Evolutionary conservation across 30 jellyfish, hydroid and myxozoan genomes (phyloP).

Genomic region (Sanderia malayensis): DNA sequence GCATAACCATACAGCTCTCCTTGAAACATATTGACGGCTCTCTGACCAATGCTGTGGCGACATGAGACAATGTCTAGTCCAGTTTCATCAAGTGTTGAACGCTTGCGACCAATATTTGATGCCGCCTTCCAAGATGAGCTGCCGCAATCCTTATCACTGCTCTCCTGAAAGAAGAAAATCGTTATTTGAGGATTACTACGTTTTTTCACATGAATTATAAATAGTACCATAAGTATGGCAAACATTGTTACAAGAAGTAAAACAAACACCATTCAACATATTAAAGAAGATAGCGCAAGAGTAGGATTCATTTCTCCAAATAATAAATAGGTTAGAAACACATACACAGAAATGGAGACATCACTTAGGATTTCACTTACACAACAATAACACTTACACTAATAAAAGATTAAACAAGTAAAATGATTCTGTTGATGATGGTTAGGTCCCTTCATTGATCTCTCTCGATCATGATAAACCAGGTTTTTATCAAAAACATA

Average conservation of each 20-base stretch:
- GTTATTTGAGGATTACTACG: background rate
- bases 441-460: background rate
- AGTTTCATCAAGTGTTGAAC: background rate
- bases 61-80: constrained; percentile 1
- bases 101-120: background rate
- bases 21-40: background rate
- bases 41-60: constrained; percentile 3
- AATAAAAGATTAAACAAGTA: background rate
- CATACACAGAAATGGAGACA: background rate
- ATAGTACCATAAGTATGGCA: background rate
- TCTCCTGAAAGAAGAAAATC: background rate
- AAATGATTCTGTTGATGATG: background rate
- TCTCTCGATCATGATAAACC: background rate
- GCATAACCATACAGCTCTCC: background rate
- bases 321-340: background rate
- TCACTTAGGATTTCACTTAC: background rate
- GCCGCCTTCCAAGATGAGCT: constrained; percentile 1
- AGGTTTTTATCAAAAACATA: background rate
- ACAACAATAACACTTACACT: background rate
- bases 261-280: background rate
- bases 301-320: background rate
- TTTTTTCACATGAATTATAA: background rate
- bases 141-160: constrained; percentile 1
- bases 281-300: background rate
- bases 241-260: background rate